Conservation (phyloP, 1,140 invertebrate species). For the Leptopilina boulardi region DNA sequence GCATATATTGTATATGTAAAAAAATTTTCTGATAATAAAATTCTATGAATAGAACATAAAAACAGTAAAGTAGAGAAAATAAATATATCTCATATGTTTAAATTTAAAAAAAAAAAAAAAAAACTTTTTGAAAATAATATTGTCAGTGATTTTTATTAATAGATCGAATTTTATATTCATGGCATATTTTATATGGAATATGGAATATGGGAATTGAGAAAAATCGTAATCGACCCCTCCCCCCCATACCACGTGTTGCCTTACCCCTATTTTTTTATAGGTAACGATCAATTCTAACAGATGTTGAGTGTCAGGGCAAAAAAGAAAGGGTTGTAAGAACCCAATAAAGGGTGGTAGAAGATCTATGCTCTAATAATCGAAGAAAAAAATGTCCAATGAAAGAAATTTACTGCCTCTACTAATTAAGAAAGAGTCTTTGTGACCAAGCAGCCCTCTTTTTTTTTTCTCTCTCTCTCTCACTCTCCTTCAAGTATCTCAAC, state of each 20-base stretch:
- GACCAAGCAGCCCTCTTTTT: conserved; percentile 56
- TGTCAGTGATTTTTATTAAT: no score
- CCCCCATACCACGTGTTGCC: conserved; percentile 8
- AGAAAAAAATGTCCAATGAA: conserved; percentile 76
- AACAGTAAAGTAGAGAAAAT: no score
- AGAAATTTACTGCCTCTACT: conserved; percentile 74
- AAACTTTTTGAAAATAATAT: no score
- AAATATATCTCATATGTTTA: no score
- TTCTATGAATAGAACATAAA: no score
- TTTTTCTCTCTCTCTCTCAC: conserved; percentile 51
- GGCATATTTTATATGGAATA: no score
- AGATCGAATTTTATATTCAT: no score
- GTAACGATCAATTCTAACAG: conserved; percentile 60
- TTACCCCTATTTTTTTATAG: background rate
- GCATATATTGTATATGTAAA: background rate
- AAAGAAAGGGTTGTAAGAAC: conserved; percentile 63
- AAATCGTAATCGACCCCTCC: no score
- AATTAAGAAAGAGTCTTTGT: conserved; percentile 72
- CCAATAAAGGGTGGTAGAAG: conserved; percentile 71
- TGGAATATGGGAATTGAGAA: no score
- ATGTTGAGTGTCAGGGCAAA: conserved; percentile 64
- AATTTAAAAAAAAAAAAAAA: no score
- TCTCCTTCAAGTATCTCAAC: conserved; percentile 51
- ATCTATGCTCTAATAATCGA: conserved; percentile 77
- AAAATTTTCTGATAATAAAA: no score